Percentiles rank a stretch among this genome's conserved stretches.
Conservation (phyloP, 2,888 invertebrate species). For the Bhutanitis thaidina region DNA sequence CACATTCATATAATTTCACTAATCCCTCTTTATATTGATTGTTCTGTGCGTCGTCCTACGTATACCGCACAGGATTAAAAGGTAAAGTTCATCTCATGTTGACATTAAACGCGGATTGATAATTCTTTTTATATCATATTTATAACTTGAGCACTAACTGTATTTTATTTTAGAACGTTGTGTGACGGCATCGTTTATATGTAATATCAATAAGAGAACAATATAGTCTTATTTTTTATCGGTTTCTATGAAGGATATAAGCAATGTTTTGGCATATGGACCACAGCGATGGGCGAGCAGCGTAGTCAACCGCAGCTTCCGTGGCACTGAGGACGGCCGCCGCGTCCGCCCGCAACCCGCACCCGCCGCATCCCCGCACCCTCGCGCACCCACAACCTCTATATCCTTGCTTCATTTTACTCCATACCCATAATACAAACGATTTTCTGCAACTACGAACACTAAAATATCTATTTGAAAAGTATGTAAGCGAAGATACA, state of each 20-base stretch:
- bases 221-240: not conserved
- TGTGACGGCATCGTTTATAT: not conserved
- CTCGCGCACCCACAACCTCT: slow-evolving; percentile 47
- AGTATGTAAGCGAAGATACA: too few species aligned
- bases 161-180: not conserved
- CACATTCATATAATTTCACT: not conserved
- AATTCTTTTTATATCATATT: slow-evolving; percentile 4
- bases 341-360: slow-evolving; percentile 23
- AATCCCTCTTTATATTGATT: slow-evolving; percentile 12
- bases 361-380: slow-evolving; percentile 34
- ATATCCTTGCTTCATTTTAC: slow-evolving; percentile 68
- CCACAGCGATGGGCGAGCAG: slow-evolving; percentile 60
- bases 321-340: slow-evolving; percentile 64
- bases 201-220: not conserved
- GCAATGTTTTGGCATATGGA: slow-evolving; percentile 50
- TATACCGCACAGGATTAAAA: slow-evolving; percentile 34
- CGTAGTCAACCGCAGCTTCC: slow-evolving; percentile 71
- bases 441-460: too few species aligned
- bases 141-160: not conserved
- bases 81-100: slow-evolving; percentile 37
- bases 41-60: not conserved
- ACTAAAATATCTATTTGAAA: too few species aligned
- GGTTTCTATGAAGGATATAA: slow-evolving; percentile 33
- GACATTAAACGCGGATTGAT: slow-evolving; percentile 38
- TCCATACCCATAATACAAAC: slow-evolving; percentile 37